Percentiles rank a stretch among this genome's conserved stretches.
Evolutionary conservation across 2,113 vertebrate genomes (phyloP).

Genomic region (Hippocampus mohnikei): DNA sequence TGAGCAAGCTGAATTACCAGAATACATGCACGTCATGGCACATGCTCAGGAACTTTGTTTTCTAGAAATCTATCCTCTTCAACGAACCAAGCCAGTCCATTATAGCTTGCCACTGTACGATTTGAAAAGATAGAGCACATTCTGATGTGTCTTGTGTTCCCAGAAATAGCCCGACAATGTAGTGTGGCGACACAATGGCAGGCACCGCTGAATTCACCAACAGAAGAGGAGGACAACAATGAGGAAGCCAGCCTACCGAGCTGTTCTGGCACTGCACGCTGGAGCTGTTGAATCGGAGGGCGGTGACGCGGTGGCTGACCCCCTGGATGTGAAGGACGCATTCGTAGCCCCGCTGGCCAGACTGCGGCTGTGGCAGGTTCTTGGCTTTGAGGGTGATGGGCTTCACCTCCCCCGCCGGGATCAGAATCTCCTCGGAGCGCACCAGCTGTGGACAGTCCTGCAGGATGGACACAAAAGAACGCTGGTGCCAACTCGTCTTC

Average conservation of each 20-base stretch:
- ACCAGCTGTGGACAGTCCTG: constrained; percentile 97
- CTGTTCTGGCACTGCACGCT: constrained; percentile 99
- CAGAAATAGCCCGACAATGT: neutral
- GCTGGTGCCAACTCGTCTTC: constrained; percentile 7
- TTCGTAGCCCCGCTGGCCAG: constrained; percentile 94
- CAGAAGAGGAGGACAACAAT: neutral
- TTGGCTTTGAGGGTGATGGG: constrained; percentile 93
- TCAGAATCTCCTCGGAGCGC: constrained; percentile 90
- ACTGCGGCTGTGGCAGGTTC: constrained; percentile 96
- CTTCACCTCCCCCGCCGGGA: constrained; percentile 93
- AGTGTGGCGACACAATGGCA: neutral
- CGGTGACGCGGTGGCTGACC: constrained; percentile 84
- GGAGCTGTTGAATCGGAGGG: constrained; percentile 98
- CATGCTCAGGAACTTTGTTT: too few species aligned
- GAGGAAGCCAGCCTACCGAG: constrained; percentile 76
- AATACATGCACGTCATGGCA: too few species aligned
- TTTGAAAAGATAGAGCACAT: neutral
- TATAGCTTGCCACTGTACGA: too few species aligned
- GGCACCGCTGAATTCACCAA: neutral
- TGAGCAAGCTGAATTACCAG: too few species aligned
- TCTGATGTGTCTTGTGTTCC: neutral
- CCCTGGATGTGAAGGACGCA: constrained; percentile 93
- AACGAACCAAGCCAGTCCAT: neutral
- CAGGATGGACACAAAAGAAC: neutral
- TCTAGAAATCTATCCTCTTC: neutral